Percentiles rank a stretch among this genome's conserved stretches.
Conservation (phyloP, 2,113 vertebrate genomes). For the Oreocharis arfaki region DNA sequence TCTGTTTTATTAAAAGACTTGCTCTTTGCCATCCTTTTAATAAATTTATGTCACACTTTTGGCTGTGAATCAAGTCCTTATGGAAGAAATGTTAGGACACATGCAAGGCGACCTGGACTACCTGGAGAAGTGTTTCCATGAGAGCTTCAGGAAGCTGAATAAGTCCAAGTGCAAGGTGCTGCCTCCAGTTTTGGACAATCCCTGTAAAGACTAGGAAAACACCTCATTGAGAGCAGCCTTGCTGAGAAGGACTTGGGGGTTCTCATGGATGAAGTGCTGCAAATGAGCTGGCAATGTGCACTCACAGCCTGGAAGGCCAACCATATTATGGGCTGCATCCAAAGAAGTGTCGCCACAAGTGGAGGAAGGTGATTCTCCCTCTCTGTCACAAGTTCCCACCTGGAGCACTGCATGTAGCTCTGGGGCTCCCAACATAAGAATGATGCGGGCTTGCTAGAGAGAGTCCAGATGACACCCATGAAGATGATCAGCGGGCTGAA, state of each 20-base stretch:
- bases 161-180: not conserved
- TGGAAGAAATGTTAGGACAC: not conserved
- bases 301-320: not conserved
- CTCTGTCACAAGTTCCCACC: too few species aligned
- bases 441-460: not conserved
- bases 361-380: not conserved
- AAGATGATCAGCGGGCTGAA: not conserved
- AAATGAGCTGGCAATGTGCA: not conserved
- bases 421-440: not conserved
- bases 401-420: not conserved
- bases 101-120: not conserved
- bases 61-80: not conserved
- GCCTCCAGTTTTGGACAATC: not conserved
- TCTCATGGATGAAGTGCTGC: not conserved
- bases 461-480: not conserved
- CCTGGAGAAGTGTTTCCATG: not conserved
- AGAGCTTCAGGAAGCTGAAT: not conserved
- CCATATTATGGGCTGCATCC: not conserved
- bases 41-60: not conserved
- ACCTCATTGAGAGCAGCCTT: not conserved
- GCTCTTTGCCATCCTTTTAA: not conserved
- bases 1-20: not conserved
- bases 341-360: not conserved
- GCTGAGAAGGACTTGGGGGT: not conserved
- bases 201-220: not conserved